These are phyloP conservation scores for Plutomurus gul DNA, from an alignment of 1,140 invertebrate species.

Conservation along the genomic window DNA sequence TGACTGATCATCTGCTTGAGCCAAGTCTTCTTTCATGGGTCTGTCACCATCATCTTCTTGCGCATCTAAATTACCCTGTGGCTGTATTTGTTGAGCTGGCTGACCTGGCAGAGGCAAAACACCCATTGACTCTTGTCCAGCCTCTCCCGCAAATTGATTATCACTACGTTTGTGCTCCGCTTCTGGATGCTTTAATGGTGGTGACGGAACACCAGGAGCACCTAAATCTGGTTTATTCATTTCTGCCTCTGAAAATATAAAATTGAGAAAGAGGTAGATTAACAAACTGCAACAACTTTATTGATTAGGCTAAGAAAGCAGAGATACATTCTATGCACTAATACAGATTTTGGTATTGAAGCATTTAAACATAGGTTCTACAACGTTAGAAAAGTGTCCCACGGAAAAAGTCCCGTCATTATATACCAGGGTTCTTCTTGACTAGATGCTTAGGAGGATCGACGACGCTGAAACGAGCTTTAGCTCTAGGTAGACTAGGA, in stretches of 20 bases:
- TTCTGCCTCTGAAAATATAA: slow-evolving; percentile 29
- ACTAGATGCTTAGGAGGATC: slow-evolving; percentile 42
- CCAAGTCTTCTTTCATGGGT: slow-evolving; percentile 46
- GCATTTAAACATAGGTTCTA: no score
- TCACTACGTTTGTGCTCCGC: background rate
- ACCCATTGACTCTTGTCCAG: slow-evolving; percentile 33
- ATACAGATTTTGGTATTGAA: no score
- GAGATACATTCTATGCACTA: no score
- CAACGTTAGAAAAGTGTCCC: no score
- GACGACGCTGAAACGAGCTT: slow-evolving; percentile 47
- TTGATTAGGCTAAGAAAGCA: no score
- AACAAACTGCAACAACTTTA: no score
- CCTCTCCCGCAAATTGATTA: background rate
- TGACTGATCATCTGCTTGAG: slow-evolving; percentile 50
- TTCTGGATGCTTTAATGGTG: background rate
- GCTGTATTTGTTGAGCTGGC: background rate
- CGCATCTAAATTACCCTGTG: slow-evolving; percentile 47
- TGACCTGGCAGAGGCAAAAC: slow-evolving; percentile 46
- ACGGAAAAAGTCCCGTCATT: no score
- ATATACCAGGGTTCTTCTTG: background rate
- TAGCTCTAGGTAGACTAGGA: slow-evolving; percentile 38
- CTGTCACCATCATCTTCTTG: slow-evolving; percentile 50
- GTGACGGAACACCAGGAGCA: background rate
- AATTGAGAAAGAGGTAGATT: no score
- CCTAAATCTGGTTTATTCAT: slow-evolving; percentile 34